Evolutionary conservation across 2,888 invertebrate species (phyloP).

Genomic region (Thereva unica): DNA sequence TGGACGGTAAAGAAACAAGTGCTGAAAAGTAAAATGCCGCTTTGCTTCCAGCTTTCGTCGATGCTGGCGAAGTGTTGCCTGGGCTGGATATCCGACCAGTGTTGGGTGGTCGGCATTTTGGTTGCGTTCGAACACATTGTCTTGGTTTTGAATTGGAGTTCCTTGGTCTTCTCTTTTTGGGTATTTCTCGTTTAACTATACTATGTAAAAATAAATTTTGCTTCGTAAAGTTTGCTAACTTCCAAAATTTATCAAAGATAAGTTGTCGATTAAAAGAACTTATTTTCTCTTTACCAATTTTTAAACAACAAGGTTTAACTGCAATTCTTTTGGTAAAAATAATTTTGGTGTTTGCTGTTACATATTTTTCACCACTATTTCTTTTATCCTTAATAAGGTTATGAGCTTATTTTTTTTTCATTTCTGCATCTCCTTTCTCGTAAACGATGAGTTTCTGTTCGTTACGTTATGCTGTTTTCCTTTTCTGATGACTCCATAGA

Average conservation of each 20-base stretch:
- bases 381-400: conserved; percentile 36
- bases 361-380: conserved; percentile 24
- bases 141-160: too few relatives aligned
- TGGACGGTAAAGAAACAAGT: too few relatives aligned
- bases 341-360: conserved; percentile 5
- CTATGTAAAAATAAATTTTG: too few relatives aligned
- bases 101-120: too few relatives aligned
- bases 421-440: conserved; percentile 35
- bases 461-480: conserved; percentile 33
- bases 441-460: conserved; percentile 32
- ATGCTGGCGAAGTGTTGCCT: too few relatives aligned
- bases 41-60: too few relatives aligned
- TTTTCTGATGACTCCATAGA: conserved; percentile 38
- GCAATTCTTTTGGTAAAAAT: too few relatives aligned
- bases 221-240: conserved; percentile 4
- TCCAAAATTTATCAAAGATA: conserved; percentile 5
- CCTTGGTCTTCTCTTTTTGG: too few relatives aligned
- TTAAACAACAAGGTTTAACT: conserved; percentile 3
- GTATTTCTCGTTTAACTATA: too few relatives aligned
- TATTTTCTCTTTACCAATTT: conserved; percentile 7
- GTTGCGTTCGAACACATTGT: too few relatives aligned
- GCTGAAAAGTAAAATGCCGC: too few relatives aligned
- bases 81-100: too few relatives aligned
- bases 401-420: conserved; percentile 29
- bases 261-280: conserved; percentile 1